phyloP scores from a whole-genome alignment of 2,888 invertebrate genomes.

The Pyrochroa serraticornis region DNA sequence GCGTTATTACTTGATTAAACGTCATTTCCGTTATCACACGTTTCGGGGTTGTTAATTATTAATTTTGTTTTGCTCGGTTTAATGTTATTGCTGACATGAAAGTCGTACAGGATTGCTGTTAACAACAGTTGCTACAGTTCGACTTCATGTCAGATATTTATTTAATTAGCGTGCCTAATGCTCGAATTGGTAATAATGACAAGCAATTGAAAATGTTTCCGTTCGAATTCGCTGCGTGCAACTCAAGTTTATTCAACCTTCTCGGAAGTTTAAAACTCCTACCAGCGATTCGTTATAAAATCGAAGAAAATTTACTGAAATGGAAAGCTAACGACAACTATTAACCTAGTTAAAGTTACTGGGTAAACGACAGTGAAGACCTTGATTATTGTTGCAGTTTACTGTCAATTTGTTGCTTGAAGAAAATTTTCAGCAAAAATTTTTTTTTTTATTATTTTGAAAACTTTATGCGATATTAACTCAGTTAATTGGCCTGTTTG shows the following conservation, averaged over 20 bases:
- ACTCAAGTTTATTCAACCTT: slow-evolving; percentile 22
- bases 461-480: too few relatives aligned
- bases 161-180: slow-evolving; percentile 27
- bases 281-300: neutral
- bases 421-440: neutral
- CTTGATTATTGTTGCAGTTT: neutral
- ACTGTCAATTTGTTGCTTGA: neutral
- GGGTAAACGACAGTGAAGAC: neutral
- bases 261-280: neutral
- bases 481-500: too few relatives aligned
- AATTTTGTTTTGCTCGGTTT: slow-evolving; percentile 1
- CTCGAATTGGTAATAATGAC: slow-evolving; percentile 29
- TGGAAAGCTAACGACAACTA: neutral
- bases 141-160: slow-evolving; percentile 24
- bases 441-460: neutral
- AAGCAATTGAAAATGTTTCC: slow-evolving; percentile 29
- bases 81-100: neutral
- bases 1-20: too few relatives aligned
- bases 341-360: neutral
- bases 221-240: slow-evolving; percentile 1
- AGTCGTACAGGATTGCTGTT: neutral
- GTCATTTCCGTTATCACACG: slow-evolving; percentile 1
- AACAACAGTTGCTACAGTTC: slow-evolving; percentile 4
- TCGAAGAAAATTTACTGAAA: neutral
- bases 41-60: too few relatives aligned